Evolutionary conservation across 92 coral and sea anemone genomes (phyloP), one percentile per base, ranked within the genome.

Genomic region (Bergia puertoricense): DNA sequence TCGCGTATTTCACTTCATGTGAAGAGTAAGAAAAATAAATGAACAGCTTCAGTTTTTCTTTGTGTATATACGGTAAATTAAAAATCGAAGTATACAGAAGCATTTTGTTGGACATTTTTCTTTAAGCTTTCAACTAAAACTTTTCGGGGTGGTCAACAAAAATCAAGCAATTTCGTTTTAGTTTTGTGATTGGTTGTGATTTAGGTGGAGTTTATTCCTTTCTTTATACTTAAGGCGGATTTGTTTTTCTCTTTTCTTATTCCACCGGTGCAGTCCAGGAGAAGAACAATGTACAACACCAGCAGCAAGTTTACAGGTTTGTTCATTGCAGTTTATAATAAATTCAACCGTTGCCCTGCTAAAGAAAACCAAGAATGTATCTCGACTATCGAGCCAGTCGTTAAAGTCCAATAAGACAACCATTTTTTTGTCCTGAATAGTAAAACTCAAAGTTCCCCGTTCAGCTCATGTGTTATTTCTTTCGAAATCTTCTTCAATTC

Each of bases 221-320:
- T 72, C 43, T 37, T 11, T 36, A 4, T 74, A 40, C 45, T 14
- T 46, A 57, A 57, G 2, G 18, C 66, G 4, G 69, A 2, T 4
- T 20, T 15, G 8, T 62, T 18, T 18, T 16, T 62, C 30, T 62
- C 5, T 62, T 18, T 15, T 2, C n/a, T 16, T 62, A 20, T 62
- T 22, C 23, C 77, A 13, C 16, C 77, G 44, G 8, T 76, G 9
- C 80, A 76, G 80, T n/a, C 51, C 80, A 18, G 80, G 20, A 15
- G 80, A 76, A 9, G 36, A 76, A 5, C 51, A 6, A 11, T 41
- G 80, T 43, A 8, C 80, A 76, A 13, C 9, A 13, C 80, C 80
- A 42, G 51, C 54, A 76, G 80, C 80, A 1, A 42, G 80, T 43
- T 76, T 76, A 38, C 80, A 76, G 80, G 80, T 76, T 76, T 41